These are phyloP conservation scores for Ormyrus pomaceus DNA, from an alignment of 2,888 invertebrate species.

Conservation along the genomic window DNA sequence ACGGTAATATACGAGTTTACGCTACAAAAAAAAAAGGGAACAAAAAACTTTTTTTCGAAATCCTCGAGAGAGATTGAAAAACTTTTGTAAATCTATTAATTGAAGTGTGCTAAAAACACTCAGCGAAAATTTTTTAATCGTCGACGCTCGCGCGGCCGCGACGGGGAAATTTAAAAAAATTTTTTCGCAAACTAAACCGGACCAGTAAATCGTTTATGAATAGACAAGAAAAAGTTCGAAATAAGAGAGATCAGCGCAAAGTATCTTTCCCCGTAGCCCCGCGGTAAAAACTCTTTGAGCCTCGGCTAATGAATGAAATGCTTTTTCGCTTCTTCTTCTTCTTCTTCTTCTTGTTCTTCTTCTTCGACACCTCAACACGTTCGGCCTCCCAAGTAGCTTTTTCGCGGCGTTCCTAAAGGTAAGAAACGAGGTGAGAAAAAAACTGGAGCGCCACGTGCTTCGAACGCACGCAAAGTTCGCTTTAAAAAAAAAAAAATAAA, in stretches of 20 bases:
- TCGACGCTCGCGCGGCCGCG: not conserved
- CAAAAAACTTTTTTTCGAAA: too few species aligned
- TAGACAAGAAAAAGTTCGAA: slow-evolving; percentile 32
- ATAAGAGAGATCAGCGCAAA: slow-evolving; percentile 40
- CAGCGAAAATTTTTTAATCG: slow-evolving; percentile 22
- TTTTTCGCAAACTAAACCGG: slow-evolving; percentile 28
- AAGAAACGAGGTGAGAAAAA: slow-evolving; percentile 3
- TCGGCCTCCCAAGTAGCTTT: slow-evolving; percentile 25
- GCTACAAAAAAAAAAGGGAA: too few species aligned
- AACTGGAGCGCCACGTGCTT: not conserved
- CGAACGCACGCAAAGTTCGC: not conserved
- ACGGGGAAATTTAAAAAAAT: slow-evolving; percentile 28
- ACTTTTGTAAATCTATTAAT: too few species aligned
- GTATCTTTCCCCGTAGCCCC: not conserved
- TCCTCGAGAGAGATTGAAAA: too few species aligned
- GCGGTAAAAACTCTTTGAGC: slow-evolving; percentile 30
- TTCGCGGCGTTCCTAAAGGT: not conserved
- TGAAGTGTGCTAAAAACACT: slow-evolving; percentile 12
- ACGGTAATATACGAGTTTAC: too few species aligned
- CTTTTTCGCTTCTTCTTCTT: slow-evolving; percentile 23
- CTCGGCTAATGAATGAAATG: slow-evolving; percentile 52
- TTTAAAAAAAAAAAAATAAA: slow-evolving; percentile 23
- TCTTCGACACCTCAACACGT: slow-evolving; percentile 21
- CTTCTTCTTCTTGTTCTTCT: not conserved
- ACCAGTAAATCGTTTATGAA: slow-evolving; percentile 40